phyloP scores from a whole-genome alignment of 2,113 vertebrate genomes.

The Proterorhinus semilunaris region DNA sequence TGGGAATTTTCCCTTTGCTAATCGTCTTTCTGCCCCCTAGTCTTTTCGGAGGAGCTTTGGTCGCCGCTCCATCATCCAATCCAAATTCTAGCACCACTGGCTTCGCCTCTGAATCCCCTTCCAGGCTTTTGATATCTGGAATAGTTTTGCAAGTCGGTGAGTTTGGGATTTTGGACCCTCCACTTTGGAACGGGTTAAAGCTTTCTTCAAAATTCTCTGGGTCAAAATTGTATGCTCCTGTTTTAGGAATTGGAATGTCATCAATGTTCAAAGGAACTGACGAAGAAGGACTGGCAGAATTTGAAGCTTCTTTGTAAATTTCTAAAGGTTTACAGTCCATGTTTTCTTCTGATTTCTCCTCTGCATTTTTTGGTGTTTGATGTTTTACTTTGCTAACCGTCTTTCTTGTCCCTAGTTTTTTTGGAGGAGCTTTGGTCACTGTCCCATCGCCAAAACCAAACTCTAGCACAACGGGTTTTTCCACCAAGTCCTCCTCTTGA shows the following conservation, averaged over 20 bases:
- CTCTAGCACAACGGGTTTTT: conserved; percentile 68
- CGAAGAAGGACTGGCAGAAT: conserved; percentile 13
- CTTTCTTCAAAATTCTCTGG: conserved; percentile 38
- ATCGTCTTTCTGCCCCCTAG: conserved; percentile 75
- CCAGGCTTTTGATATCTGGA: conserved; percentile 51
- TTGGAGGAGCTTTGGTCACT: conserved; percentile 70
- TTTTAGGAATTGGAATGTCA: conserved; percentile 62
- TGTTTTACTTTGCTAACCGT: conserved; percentile 74
- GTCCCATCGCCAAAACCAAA: conserved; percentile 64
- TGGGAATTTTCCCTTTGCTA: conserved; percentile 78
- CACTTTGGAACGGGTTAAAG: conserved; percentile 47
- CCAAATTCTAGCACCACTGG: conserved; percentile 71
- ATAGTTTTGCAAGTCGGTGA: conserved; percentile 44
- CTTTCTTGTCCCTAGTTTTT: conserved; percentile 79
- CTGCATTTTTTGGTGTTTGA: conserved; percentile 41
- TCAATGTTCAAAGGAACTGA: conserved; percentile 57
- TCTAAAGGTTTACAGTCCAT: conserved; percentile 27
- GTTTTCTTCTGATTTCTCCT: conserved; percentile 45
- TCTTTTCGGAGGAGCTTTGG: conserved; percentile 75
- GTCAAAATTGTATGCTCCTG: conserved; percentile 52
- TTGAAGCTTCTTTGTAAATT: conserved; percentile 16
- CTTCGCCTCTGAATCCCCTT: conserved; percentile 30
- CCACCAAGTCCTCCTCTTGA: conserved; percentile 7
- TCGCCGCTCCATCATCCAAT: conserved; percentile 58
- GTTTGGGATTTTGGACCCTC: conserved; percentile 72